Evolutionary conservation across 2,888 invertebrate genomes (phyloP).

Genomic region (Oligia latruncula): DNA sequence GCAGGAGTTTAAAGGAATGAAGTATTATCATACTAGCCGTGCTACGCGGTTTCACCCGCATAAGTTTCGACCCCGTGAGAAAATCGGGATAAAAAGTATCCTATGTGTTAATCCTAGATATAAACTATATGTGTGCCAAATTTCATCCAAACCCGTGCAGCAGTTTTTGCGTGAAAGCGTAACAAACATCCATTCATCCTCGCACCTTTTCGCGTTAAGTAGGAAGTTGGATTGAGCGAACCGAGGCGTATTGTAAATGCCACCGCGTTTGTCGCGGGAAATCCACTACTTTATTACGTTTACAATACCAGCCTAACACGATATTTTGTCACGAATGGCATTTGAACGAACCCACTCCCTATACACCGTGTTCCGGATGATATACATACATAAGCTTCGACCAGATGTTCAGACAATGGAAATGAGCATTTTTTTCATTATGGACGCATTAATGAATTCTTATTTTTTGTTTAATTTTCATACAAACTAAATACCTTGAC

Average conservation of each 20-base stretch:
- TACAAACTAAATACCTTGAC: no score
- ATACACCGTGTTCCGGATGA: neutral
- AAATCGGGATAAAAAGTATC: no score
- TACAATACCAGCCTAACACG: constrained; percentile 66
- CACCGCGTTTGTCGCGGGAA: constrained; percentile 72
- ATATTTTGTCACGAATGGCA: constrained; percentile 64
- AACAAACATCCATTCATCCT: neutral
- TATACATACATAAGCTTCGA: no score
- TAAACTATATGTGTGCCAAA: neutral
- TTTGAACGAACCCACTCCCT: constrained; percentile 36
- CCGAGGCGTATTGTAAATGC: constrained; percentile 65
- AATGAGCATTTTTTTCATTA: no score
- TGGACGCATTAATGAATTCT: no score
- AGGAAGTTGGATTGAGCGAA: constrained; percentile 26
- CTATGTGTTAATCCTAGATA: neutral
- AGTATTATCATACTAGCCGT: constrained; percentile 54
- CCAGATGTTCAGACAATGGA: no score
- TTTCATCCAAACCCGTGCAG: neutral
- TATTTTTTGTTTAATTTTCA: no score
- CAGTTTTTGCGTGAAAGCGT: neutral
- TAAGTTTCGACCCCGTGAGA: neutral
- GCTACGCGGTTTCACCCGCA: neutral
- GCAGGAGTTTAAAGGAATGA: constrained; percentile 50
- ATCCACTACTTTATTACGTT: constrained; percentile 66
- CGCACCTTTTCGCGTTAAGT: neutral